A percentile compares a stretch with the other conserved stretches of the same genome.
phyloP scores from a whole-genome alignment of 2,888 invertebrate genomes.

The Tineola bisselliella region DNA sequence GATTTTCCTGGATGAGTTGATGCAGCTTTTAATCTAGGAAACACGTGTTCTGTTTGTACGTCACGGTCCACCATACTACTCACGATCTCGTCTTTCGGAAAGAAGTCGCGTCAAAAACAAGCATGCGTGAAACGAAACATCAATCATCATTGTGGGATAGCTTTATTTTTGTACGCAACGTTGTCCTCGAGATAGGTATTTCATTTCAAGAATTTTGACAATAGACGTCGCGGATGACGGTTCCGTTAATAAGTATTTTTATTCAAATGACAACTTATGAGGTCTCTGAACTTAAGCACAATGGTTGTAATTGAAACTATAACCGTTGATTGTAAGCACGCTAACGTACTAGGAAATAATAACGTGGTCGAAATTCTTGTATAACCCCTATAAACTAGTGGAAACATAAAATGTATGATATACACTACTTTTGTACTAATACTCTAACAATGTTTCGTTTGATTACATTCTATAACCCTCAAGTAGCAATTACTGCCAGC shows the following conservation, averaged over 20 bases:
- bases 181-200: conserved; percentile 19
- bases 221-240: conserved; percentile 8
- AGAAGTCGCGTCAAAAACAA: conserved; percentile 51
- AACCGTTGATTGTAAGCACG: not conserved
- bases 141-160: conserved; percentile 44
- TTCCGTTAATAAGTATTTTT: conserved; percentile 11
- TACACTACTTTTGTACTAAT: not conserved
- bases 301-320: conserved; percentile 3
- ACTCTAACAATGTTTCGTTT: not conserved
- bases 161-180: conserved; percentile 43
- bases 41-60: conserved; percentile 8
- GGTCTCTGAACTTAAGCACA: conserved; percentile 1
- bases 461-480: not conserved
- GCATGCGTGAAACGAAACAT: conserved; percentile 50
- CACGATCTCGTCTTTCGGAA: conserved; percentile 50
- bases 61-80: not conserved
- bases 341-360: not conserved
- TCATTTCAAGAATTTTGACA: conserved; percentile 13
- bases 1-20: not conserved
- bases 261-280: conserved; percentile 3
- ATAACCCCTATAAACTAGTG: not conserved
- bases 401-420: not conserved
- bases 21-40: not conserved
- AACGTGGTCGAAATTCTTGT: not conserved
- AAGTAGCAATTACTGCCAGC: not conserved